Evolutionary conservation across 2,113 vertebrate genomes (phyloP), one percentile per base, ranked within the genome.

Genomic region (Ophthalmolycus amberensis): DNA sequence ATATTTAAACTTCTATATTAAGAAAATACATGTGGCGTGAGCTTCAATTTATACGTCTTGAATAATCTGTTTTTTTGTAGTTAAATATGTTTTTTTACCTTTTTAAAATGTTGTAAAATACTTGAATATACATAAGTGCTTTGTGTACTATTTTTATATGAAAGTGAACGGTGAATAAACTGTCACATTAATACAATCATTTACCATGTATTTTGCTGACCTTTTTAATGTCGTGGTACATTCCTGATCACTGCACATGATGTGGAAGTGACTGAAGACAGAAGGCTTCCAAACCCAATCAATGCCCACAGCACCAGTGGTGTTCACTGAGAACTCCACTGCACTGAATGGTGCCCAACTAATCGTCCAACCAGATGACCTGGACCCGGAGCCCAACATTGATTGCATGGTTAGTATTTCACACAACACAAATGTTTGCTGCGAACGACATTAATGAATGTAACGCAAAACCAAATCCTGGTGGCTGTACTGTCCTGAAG

Each of bases 141-240:
- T 27, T 83, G 44, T 76, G 46, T 40, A 16, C 46, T 83, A 11
- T 81, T 87, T 89, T 84, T 67, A 63, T 65, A 83, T 54, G 27
- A n/a, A 80, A 6, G 40, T 75, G 7, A 34, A 34, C 9, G 1
- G 3, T 70, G 20, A 78, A 82, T 85, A 77, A 78, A 74, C 22
- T 4, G 4, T 67, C 25, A 46, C 18, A 8, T 56, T 42, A 7
- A 54, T 37, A 20, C 22, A 46, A 77, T 22, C 27, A 2, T 34
- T 63, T 6, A 6, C 38, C 58, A 50, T 37, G 9, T 22, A 37
- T 68, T 56, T 58, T 77, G 34, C 52, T 70, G 29, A 50, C n/a
- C 38, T 46, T 50, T 70, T 62, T 70, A 12, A 37, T 59, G 9
- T 37, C 12, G 4, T 34, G 48, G 1, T 60, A 29, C 20, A 12